Evolutionary conservation across 2,888 invertebrate species (phyloP).

Genomic region (Eudemis profundana): DNA sequence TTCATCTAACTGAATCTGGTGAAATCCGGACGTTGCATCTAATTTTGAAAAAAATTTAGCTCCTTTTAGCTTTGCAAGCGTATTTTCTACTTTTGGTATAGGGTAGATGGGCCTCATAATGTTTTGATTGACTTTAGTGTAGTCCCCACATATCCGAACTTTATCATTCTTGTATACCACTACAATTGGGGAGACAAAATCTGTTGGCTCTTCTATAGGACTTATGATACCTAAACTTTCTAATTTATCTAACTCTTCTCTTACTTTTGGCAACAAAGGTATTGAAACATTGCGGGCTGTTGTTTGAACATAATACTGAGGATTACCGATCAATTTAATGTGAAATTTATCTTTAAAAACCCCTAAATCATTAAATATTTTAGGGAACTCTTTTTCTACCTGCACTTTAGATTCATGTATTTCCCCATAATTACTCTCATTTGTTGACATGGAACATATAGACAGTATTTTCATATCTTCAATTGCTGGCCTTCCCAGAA

Average conservation of each 20-base stretch:
- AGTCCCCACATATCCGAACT: background rate
- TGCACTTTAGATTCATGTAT: background rate
- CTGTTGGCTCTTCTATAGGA: background rate
- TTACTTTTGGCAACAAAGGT: background rate
- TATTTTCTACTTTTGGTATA: slow-evolving; percentile 11
- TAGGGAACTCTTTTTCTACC: slow-evolving; percentile 4
- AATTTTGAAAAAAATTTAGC: slow-evolving; percentile 41
- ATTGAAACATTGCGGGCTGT: background rate
- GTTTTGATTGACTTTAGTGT: background rate
- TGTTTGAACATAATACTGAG: background rate
- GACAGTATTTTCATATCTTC: background rate
- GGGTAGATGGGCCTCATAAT: background rate
- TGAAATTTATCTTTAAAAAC: slow-evolving; percentile 1
- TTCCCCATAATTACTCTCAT: too few species aligned
- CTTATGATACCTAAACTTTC: background rate
- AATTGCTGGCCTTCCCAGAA: background rate
- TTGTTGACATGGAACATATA: background rate
- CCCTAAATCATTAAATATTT: slow-evolving; percentile 5
- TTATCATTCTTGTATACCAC: slow-evolving; percentile 2
- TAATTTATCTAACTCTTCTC: background rate
- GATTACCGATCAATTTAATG: background rate
- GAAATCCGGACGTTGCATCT: slow-evolving; percentile 44
- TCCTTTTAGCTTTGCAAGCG: slow-evolving; percentile 7
- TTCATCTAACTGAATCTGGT: slow-evolving; percentile 31
- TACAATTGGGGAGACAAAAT: slow-evolving; percentile 2